Evolutionary conservation across 2,113 vertebrate species (phyloP).

Genomic region (Syrmaticus mikado): DNA sequence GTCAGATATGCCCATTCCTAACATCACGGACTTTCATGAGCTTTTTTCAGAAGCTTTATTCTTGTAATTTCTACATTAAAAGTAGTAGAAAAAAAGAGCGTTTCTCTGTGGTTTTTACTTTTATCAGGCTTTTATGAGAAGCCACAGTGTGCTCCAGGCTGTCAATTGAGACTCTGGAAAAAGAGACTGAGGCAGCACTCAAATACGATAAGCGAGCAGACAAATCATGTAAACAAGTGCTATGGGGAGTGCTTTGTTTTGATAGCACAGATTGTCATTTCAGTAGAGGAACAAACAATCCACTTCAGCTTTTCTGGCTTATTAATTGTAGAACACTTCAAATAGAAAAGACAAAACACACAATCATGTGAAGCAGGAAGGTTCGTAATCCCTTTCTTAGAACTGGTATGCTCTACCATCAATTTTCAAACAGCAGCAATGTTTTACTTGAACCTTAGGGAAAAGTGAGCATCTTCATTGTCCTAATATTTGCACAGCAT

Average conservation of each 20-base stretch:
- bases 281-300: conserved; percentile 38
- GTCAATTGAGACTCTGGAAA: conserved; percentile 9
- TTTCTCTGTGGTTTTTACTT: background rate
- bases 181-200: conserved; percentile 11
- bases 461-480: background rate
- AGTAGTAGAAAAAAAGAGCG: background rate
- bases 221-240: conserved; percentile 57
- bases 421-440: background rate
- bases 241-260: conserved; percentile 35
- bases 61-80: background rate
- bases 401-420: background rate
- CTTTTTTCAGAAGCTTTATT: background rate
- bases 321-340: conserved; percentile 6
- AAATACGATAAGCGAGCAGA: conserved; percentile 27
- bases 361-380: background rate
- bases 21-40: background rate
- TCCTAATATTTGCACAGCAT: background rate
- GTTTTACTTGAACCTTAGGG: background rate
- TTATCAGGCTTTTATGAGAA: background rate
- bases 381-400: background rate
- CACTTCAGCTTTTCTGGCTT: conserved; percentile 15
- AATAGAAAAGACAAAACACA: background rate
- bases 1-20: background rate
- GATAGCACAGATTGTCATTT: conserved; percentile 16
- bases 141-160: background rate